Evolutionary conservation across 2,113 vertebrate genomes (phyloP).

Genomic region (Ictalurus punctatus): DNA sequence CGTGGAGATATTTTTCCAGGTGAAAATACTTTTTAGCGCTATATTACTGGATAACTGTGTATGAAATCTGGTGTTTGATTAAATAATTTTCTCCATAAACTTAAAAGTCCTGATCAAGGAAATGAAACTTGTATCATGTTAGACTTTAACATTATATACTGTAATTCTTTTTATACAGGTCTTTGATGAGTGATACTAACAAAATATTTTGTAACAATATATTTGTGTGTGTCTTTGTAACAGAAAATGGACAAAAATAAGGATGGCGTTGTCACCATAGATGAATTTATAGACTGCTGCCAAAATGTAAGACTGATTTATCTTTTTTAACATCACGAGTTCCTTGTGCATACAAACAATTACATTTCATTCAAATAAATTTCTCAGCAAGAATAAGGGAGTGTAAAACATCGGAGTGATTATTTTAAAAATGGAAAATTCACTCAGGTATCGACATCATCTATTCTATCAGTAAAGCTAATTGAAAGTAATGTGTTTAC

Average conservation of each 20-base stretch:
- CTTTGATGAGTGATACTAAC: not conserved
- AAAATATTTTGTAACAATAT: not conserved
- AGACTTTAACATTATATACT: not conserved
- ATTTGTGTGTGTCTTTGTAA: conserved; percentile 48
- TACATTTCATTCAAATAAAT: not conserved
- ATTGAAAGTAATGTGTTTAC: too few relatives aligned
- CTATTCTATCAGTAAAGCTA: not conserved
- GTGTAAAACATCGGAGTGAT: not conserved
- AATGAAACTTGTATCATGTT: not conserved
- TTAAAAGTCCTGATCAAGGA: not conserved
- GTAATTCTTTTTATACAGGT: not conserved
- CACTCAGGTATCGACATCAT: not conserved
- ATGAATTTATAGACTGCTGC: conserved; percentile 98
- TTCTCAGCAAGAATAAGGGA: not conserved
- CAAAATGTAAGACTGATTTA: conserved; percentile 85
- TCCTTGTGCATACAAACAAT: not conserved
- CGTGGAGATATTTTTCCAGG: conserved; percentile 96
- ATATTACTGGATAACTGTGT: not conserved
- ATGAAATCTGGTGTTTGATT: not conserved
- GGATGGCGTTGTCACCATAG: conserved; percentile 98
- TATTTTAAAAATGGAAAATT: not conserved
- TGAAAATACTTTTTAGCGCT: conserved; percentile 50
- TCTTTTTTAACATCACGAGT: not conserved
- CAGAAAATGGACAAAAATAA: conserved; percentile 99
- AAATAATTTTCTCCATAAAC: not conserved